Evolutionary conservation across 1,140 invertebrate species (phyloP).

Genomic region (Drosophila nasuta): DNA sequence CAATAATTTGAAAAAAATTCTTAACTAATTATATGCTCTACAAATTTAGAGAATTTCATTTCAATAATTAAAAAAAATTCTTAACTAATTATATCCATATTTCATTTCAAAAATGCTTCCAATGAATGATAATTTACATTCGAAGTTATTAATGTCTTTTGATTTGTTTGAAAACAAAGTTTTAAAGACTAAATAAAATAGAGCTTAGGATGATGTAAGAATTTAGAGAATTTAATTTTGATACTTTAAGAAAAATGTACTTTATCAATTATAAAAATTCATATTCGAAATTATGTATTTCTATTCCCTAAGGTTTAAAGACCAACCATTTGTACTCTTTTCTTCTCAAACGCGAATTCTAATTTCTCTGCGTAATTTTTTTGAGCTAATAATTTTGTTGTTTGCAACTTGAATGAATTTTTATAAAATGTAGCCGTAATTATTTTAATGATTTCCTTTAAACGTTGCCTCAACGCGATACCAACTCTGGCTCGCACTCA

Average conservation of each 20-base stretch:
- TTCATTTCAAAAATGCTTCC: too few species aligned
- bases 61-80: too few species aligned
- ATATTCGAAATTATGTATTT: neutral
- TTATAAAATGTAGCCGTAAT: conserved; percentile 78
- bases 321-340: conserved; percentile 25
- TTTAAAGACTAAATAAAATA: too few species aligned
- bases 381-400: conserved; percentile 68
- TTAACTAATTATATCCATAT: too few species aligned
- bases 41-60: too few species aligned
- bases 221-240: too few species aligned
- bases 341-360: conserved; percentile 23
- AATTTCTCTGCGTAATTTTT: conserved; percentile 40
- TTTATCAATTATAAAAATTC: too few species aligned
- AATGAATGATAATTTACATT: neutral
- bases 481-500: conserved; percentile 27
- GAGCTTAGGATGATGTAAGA: too few species aligned
- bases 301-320: conserved; percentile 3
- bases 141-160: neutral
- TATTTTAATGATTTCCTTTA: conserved; percentile 84
- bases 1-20: too few species aligned
- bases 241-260: too few species aligned
- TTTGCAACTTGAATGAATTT: conserved; percentile 73
- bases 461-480: conserved; percentile 65
- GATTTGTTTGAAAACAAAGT: conserved; percentile 15
- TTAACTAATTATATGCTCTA: too few species aligned